Conservation (phyloP, 2,797 vertebrate species). For the Onychomys leucogaster region DNA sequence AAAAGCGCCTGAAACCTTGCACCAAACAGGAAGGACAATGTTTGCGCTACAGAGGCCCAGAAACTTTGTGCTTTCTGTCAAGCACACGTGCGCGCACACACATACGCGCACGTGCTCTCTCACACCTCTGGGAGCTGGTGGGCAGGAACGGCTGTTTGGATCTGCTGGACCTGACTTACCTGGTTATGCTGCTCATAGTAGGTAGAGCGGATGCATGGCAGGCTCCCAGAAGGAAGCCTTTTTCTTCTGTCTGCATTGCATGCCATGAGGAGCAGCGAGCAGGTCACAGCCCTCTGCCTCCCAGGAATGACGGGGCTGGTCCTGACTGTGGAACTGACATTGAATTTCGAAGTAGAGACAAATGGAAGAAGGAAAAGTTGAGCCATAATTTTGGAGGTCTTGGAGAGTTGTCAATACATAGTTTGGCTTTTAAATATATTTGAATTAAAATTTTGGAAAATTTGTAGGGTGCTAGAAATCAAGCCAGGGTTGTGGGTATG, state of each 20-base stretch:
- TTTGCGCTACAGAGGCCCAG: not conserved
- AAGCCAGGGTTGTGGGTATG: not conserved
- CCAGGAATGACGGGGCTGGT: not conserved
- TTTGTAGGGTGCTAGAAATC: not conserved
- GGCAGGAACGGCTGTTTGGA: not conserved
- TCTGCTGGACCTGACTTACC: not conserved
- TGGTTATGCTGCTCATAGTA: not conserved
- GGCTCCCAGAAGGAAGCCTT: not conserved
- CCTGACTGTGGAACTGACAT: not conserved
- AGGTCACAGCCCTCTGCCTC: not conserved
- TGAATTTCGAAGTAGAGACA: not conserved
- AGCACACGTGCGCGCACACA: not conserved
- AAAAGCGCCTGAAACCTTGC: not conserved
- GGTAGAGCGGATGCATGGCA: not conserved
- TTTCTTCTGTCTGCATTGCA: not conserved
- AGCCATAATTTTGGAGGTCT: not conserved
- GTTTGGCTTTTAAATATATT: not conserved
- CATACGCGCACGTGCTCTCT: not conserved
- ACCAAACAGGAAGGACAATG: constrained; percentile 2
- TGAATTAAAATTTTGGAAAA: not conserved
- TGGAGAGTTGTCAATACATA: not conserved
- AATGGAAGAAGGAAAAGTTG: not conserved
- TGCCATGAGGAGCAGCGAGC: not conserved
- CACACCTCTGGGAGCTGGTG: not conserved
- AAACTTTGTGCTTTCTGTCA: not conserved